phyloP scores from a whole-genome alignment of 2,797 vertebrate species.

The Falco novaeseelandiae region DNA sequence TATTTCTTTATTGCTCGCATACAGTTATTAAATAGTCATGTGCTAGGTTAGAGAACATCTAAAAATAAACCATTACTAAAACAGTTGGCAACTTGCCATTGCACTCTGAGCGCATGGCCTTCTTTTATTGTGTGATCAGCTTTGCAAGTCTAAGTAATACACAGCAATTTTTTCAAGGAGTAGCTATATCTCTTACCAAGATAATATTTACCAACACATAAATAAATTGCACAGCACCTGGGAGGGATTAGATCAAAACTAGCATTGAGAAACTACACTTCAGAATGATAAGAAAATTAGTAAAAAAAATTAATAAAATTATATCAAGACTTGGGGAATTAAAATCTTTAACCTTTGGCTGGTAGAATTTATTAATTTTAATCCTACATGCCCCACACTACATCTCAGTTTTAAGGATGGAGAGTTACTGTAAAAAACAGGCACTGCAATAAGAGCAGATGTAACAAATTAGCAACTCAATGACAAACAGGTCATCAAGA shows the following conservation, averaged over 20 bases:
- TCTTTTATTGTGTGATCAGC: neutral
- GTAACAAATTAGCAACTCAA: neutral
- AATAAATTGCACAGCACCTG: neutral
- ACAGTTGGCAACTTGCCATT: neutral
- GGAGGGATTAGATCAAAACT: neutral
- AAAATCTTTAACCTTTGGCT: neutral
- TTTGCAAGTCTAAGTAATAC: neutral
- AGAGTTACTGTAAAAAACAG: neutral
- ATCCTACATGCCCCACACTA: neutral
- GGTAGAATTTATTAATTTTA: neutral
- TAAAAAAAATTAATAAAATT: neutral
- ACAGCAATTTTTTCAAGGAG: neutral
- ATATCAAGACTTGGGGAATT: neutral
- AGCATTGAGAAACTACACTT: neutral
- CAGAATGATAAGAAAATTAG: neutral
- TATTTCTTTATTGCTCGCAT: neutral
- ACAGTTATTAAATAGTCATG: neutral
- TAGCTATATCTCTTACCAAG: neutral
- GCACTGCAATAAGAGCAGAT: neutral
- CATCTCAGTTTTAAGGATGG: neutral
- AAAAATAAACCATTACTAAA: constrained; percentile 43
- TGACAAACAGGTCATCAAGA: neutral
- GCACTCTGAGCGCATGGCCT: neutral
- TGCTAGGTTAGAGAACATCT: constrained; percentile 7
- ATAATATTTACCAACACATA: neutral